Evolutionary conservation across 2,797 vertebrate genomes (phyloP), one percentile per base, ranked within the genome.

Genomic region (Sternotherus odoratus): DNA sequence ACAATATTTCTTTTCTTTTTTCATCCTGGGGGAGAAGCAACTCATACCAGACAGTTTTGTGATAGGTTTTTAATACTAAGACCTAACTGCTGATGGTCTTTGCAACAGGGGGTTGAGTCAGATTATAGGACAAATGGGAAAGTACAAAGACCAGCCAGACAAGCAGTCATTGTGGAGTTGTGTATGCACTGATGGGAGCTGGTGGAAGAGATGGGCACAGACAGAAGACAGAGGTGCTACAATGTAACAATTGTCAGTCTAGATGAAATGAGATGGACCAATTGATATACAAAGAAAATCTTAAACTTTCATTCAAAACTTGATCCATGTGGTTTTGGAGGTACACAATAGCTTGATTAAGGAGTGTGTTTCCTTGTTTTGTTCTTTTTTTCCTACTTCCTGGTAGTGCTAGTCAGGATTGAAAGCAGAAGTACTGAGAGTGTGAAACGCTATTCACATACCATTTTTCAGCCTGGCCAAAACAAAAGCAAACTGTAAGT

Each of bases 81-180:
- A 39, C 19, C 63, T 36, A 23, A 69, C 5, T 39, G 63, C 36
- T 39, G 63, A 39, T 69, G 19, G 21, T 69, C 63, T 69, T 39
- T 69, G n/a, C 23, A n/a, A 75, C 43, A 48, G 43, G 2, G 13
- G 4, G 13, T 16, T 72, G 19, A 39, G 36, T 72, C 39, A 46
- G n/a, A 66, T 66, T 56, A 33, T 16, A 60, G 56, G 56, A 12
- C 56, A 60, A 60, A 6, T 60, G 56, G 56, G 28, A 33, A 30
- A 30, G 6, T 60, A 60, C 33, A 49, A 4, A 75, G 5, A 4
- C 5, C 63, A 69, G 19, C 60, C 85, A n/a, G 0, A 1, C 66
- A 2, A 4, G 69, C 63, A 30, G 26, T 6, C 49, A 60, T 57
- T 66, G 26, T 26, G 4, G 53, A 85, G 33, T 78, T 39, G 86